These are phyloP conservation scores for Lepilemur ruficaudatus DNA, from an alignment of 2,797 vertebrate genomes.

Conservation along the genomic window DNA sequence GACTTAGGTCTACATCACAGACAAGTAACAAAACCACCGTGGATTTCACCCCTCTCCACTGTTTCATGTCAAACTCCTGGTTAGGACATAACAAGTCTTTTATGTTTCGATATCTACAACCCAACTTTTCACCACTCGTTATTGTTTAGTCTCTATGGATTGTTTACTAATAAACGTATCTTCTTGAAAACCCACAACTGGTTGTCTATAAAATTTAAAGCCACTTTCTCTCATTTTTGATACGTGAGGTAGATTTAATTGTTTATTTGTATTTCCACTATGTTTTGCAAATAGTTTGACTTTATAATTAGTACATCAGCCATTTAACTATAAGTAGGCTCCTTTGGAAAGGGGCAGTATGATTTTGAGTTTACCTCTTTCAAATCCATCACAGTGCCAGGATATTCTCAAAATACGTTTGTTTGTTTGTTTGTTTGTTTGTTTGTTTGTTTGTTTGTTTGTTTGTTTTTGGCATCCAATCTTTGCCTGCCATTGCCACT, in stretches of 20 bases:
- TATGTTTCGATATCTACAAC: not conserved
- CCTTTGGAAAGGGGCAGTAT: not conserved
- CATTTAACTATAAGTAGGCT: not conserved
- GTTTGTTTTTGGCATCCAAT: not conserved
- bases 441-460: not conserved
- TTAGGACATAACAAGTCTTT: not conserved
- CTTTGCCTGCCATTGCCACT: not conserved
- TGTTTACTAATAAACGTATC: not conserved
- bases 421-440: rapidly evolving
- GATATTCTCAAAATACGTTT: not conserved
- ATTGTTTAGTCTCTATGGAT: too few relatives aligned
- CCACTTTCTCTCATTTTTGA: not conserved
- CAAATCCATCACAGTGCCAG: not conserved
- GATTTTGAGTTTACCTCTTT: not conserved
- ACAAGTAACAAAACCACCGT: not conserved
- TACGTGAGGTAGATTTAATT: not conserved
- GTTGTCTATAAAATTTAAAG: not conserved
- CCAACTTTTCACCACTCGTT: not conserved
- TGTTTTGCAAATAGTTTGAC: not conserved
- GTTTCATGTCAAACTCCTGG: not conserved
- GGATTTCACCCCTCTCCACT: not conserved
- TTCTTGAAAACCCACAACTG: not conserved
- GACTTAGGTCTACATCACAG: not conserved
- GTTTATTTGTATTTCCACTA: not conserved
- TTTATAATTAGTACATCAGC: not conserved